Conservation (phyloP, 2,113 vertebrate species). For the Odontesthes bonariensis region DNA sequence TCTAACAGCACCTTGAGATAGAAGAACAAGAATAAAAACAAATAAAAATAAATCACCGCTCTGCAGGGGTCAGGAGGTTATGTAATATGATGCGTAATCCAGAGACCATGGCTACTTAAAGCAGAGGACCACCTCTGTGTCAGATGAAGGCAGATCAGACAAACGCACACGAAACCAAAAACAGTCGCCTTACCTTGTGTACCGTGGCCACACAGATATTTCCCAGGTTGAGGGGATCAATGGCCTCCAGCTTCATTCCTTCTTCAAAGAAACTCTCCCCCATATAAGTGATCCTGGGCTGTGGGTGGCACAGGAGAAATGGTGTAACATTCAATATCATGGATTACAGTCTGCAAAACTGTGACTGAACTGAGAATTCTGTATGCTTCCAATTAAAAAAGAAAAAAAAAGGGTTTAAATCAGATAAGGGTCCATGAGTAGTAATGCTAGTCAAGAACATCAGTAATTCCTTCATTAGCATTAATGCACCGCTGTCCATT, state of each 20-base stretch:
- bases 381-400: too few species aligned
- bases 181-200: constrained; percentile 85
- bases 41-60: too few species aligned
- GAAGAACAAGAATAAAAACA: fast-evolving
- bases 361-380: too few species aligned
- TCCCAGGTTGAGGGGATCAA: constrained; percentile 94
- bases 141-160: too few species aligned
- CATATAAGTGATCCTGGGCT: constrained; percentile 93
- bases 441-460: too few species aligned
- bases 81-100: neutral
- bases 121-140: neutral
- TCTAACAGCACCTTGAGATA: constrained; percentile 89
- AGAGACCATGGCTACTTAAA: neutral
- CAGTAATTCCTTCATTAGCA: too few species aligned
- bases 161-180: too few species aligned
- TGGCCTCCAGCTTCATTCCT: constrained; percentile 97
- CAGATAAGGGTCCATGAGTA: too few species aligned
- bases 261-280: constrained; percentile 90
- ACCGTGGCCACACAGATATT: constrained; percentile 98
- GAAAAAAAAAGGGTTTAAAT: too few species aligned
- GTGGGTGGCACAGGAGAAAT: constrained; percentile 1
- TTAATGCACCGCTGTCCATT: too few species aligned
- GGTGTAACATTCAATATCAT: neutral
- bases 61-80: neutral
- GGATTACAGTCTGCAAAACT: neutral